Evolutionary conservation across 2,888 invertebrate genomes (phyloP), one percentile per base, ranked within the genome.

Genomic region (Pollenia griseotomentosa): DNA sequence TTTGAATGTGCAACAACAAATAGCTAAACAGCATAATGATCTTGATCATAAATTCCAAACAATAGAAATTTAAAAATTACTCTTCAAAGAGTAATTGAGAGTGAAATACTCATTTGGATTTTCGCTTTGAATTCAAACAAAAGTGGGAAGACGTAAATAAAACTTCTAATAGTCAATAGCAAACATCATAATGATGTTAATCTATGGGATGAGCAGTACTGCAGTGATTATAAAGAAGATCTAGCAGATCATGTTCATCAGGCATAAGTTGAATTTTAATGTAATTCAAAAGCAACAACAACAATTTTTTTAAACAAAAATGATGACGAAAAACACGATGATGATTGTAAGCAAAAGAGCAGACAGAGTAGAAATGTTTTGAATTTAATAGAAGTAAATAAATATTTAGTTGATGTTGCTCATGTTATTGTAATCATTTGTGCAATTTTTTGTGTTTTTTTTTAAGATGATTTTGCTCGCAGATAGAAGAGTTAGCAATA

Each of bases 21-120:
- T 10, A 44, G 16, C 12, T 19, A n/a, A 71, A 71, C 7, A 57
- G 63, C 53, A 83, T 83, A 8, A 83, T 83, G 63, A 71, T 66
- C 14, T 73, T 73, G 61, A 66, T 68, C 48, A 63, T 66, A 61
- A 33, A 71, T 70, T 57, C 7, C 23, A 59, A 66, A 74, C 59
- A 70, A 83, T 83, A 46, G 74, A 51, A 55, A 14, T 66, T 42
- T 5, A 59, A 19, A 81, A 57, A 70, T 65, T 84, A 57, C 87
- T 87, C 87, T 87, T 85, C 57, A 23, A 85, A 79, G 85, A 88
- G 85, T 71, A 85, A 75, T 85, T 85, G 87, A 80, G 85, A 85
- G 85, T 85, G 57, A 44, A 70, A 16, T 83, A 73, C 85, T 85
- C 85, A 83, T 8, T 48, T 77, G 57, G 42, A 46, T 46, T 77